These are phyloP conservation scores for Eupristina koningsbergeri DNA, from an alignment of 1,140 invertebrate genomes.

Conservation along the genomic window DNA sequence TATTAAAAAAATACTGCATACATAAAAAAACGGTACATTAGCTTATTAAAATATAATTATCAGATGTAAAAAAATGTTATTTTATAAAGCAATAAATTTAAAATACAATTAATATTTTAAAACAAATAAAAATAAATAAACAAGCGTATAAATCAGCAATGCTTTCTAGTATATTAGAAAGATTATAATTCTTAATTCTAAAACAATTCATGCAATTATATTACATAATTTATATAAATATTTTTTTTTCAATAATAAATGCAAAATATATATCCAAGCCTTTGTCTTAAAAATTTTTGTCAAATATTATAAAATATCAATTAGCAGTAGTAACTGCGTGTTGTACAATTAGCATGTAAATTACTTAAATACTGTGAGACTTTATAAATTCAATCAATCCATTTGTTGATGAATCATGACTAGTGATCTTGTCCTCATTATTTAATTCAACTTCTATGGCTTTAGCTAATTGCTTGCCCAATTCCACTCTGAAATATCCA, in stretches of 20 bases:
- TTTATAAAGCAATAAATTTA: background rate
- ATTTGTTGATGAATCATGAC: conserved; percentile 88
- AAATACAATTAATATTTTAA: background rate
- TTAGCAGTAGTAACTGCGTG: background rate
- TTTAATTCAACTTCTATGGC: conserved; percentile 95
- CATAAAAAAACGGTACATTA: background rate
- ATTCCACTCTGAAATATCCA: conserved; percentile 83
- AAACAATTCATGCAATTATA: conserved; percentile 4
- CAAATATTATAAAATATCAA: conserved; percentile 4
- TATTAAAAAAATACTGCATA: background rate
- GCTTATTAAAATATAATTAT: background rate
- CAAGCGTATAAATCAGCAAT: conserved; percentile 10
- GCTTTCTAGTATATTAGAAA: no score
- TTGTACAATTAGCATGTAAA: background rate
- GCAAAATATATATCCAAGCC: conserved; percentile 47
- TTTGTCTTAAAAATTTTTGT: conserved; percentile 79
- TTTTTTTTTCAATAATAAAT: background rate
- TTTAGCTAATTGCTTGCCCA: conserved; percentile 98
- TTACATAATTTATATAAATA: no score
- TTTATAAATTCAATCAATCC: conserved; percentile 89
- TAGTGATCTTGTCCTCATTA: conserved; percentile 75
- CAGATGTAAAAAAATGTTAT: background rate
- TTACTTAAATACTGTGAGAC: conserved; percentile 59
- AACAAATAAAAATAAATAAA: background rate
- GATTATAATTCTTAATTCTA: conserved; percentile 14